Evolutionary conservation across 2,797 vertebrate genomes (phyloP), one percentile per base, ranked within the genome.

Genomic region (Periophthalmus magnuspinnatus): DNA sequence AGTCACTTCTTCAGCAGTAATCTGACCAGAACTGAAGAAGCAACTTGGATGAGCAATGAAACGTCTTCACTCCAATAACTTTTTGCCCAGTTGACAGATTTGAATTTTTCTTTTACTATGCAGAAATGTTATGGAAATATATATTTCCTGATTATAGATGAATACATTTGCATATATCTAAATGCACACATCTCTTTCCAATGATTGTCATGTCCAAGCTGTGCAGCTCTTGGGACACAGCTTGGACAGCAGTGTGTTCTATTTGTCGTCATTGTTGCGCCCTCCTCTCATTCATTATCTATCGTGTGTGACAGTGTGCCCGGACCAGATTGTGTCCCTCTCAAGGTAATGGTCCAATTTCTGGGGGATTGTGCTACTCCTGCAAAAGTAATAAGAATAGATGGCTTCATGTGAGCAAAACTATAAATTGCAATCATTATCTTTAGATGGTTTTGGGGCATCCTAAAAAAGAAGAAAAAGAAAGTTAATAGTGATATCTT

Each of bases 231-330:
- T 10, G 5, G 11, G 6, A 9, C 50, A 1, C 76, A 76, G 71
- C 69, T 74, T 57, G 52, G 41, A 57, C 24, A 63, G 22, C 48
- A 34, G 21, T 22, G 52, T 4, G 67, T 63, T 67, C 45, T 22
- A 61, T 36, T 58, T 21, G 60, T 63, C 67, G 28, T 33, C 61
- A 36, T 72, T 10, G 47, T 22, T 64, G 68, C n/a, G 32, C 48
- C 32, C 10, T 60, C 34, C 22, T 54, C 47, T 28, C 55, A 72
- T 81, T 47, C 67, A 65, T 75, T 69, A 16, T 48, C 70, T 60
- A 61, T 33, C n/a, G 6, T 19, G 56, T 32, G 67, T 76, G 48
- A 70, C 70, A 71, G 62, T 68, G 60, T 32, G 9, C 36, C 33
- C 59, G 32, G 28, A 17, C 67, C 58, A 21, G 69, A 68, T 34